phyloP scores from a whole-genome alignment of 1,140 invertebrate genomes.

The Eriosoma lanigerum region DNA sequence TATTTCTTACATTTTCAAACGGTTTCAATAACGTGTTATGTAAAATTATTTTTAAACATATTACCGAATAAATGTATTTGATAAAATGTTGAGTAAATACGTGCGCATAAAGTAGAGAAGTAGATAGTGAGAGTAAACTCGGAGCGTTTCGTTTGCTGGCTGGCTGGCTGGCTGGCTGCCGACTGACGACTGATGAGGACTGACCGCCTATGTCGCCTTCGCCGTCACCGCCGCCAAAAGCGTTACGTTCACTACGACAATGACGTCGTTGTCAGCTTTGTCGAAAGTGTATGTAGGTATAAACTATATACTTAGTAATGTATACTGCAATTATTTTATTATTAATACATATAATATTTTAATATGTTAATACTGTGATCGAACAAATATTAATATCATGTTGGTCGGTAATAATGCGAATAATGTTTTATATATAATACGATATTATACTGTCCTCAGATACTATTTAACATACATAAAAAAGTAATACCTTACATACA shows the following conservation, averaged over 20 bases:
- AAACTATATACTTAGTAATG: neutral
- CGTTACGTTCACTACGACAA: conserved; percentile 19
- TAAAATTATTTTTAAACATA: too few relatives aligned
- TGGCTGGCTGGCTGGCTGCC: conserved; percentile 25
- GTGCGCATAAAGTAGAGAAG: neutral
- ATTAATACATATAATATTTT: neutral
- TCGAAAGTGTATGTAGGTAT: neutral
- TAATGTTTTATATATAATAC: too few relatives aligned
- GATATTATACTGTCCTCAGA: neutral
- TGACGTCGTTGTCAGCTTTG: conserved; percentile 5
- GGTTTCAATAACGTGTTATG: neutral
- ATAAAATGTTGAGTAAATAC: neutral
- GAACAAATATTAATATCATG: neutral
- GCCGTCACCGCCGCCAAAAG: conserved; percentile 25
- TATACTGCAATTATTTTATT: neutral
- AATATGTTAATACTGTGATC: neutral
- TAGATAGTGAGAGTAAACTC: neutral
- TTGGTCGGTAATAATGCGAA: neutral
- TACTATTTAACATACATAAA: neutral
- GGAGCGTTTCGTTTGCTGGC: neutral
- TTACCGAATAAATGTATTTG: neutral
- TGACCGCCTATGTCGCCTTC: conserved; percentile 37
- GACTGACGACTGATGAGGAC: conserved; percentile 42
- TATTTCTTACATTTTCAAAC: neutral
- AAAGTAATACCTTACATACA: neutral